Conservation (phyloP, 2,888 invertebrate species). For the Drosophila ezoana region DNA sequence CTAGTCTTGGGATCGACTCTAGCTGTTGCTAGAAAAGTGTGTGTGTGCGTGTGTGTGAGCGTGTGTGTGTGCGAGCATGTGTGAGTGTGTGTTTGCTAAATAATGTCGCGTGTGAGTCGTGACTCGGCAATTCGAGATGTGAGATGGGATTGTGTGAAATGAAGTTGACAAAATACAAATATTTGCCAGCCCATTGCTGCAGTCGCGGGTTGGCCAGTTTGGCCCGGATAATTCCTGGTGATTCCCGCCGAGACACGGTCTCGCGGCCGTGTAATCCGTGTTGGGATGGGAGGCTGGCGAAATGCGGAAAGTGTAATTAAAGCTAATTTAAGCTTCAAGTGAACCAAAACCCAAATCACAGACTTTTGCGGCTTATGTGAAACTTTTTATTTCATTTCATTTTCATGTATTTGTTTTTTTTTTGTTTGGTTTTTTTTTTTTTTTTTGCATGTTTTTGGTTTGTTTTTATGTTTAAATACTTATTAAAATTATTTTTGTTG, state of each 20-base stretch:
- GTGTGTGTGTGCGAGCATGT: not conserved
- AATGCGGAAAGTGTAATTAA: conserved; percentile 26
- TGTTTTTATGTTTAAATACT: conserved; percentile 76
- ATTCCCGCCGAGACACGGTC: conserved; percentile 4
- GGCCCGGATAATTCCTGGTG: conserved; percentile 38
- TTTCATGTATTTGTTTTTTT: conserved; percentile 63
- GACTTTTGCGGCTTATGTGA: conserved; percentile 60
- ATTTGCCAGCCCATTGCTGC: conserved; percentile 5
- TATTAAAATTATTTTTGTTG: conserved; percentile 73
- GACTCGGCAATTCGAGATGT: conserved; percentile 46
- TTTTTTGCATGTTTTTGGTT: conserved; percentile 58
- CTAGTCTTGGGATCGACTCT: not conserved
- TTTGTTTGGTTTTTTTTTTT: conserved; percentile 47
- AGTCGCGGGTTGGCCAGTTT: conserved; percentile 32
- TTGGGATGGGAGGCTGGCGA: not conserved
- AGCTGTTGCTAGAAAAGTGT: conserved; percentile 7
- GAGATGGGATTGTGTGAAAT: conserved; percentile 22
- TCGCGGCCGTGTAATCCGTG: not conserved
- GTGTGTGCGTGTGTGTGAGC: conserved; percentile 22
- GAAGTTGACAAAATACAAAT: conserved; percentile 15
- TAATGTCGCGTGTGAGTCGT: conserved; percentile 59
- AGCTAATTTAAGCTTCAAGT: conserved; percentile 33
- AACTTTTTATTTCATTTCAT: conserved; percentile 81
- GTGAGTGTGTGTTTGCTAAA: conserved; percentile 18
- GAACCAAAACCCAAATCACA: conserved; percentile 20